A percentile compares a stretch with the other conserved stretches of the same genome.
These are phyloP conservation scores for Pavo muticus DNA, from an alignment of 2,113 vertebrate species.

Conservation along the genomic window DNA sequence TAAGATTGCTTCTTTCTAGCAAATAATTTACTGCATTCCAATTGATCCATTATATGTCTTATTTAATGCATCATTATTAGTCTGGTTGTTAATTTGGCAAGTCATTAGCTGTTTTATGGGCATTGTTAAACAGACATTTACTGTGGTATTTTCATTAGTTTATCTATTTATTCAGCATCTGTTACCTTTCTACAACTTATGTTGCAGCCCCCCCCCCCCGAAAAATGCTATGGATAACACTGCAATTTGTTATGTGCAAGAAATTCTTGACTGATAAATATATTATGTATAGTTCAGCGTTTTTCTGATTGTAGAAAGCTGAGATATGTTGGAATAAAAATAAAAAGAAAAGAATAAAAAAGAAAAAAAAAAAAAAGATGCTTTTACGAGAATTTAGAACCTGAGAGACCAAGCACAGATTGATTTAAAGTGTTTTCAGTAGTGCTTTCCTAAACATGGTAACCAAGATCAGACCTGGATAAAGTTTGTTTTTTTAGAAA, in stretches of 20 bases:
- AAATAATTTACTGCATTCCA: not conserved
- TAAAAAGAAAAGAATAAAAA: not conserved
- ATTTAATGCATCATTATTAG: not conserved
- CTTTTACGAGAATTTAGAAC: not conserved
- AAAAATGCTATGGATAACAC: not conserved
- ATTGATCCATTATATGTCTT: too few species aligned
- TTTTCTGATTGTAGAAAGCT: not conserved
- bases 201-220: not conserved
- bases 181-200: not conserved
- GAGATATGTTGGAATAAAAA: not conserved
- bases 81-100: not conserved
- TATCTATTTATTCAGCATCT: not conserved
- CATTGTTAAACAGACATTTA: not conserved
- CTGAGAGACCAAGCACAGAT: not conserved
- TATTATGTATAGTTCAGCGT: not conserved
- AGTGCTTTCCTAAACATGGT: not conserved
- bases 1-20: not conserved
- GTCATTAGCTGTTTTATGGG: not conserved
- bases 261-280: not conserved
- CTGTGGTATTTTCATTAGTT: not conserved
- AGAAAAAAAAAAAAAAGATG: not conserved
- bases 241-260: not conserved
- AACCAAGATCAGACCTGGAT: not conserved
- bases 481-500: not conserved
- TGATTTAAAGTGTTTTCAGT: not conserved